A percentile compares a stretch with the other conserved stretches of the same genome.
Evolutionary conservation across 2,797 vertebrate species (phyloP).

Genomic region (Clamator glandarius): DNA sequence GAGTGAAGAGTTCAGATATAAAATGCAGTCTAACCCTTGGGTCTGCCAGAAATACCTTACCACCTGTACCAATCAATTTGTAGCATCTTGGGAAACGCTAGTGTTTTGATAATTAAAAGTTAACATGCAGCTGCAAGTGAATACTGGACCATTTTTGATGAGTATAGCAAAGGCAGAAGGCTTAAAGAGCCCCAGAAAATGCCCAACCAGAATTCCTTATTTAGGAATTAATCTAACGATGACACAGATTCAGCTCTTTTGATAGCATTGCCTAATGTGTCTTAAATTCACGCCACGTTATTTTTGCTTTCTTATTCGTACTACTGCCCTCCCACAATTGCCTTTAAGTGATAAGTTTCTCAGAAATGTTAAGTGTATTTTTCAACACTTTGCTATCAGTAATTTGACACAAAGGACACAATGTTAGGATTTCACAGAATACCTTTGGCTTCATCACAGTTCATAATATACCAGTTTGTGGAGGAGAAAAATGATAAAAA

Average conservation of each 20-base stretch:
- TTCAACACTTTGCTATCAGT: not conserved
- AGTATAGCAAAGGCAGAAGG: not conserved
- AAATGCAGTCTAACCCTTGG: not conserved
- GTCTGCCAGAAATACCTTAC: not conserved
- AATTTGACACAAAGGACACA: conserved; percentile 17
- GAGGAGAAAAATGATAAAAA: conserved; percentile 50
- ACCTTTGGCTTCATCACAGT: conserved; percentile 49
- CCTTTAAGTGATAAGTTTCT: not conserved
- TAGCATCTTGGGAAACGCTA: not conserved
- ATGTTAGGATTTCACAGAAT: not conserved
- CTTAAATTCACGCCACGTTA: not conserved
- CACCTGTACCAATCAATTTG: not conserved
- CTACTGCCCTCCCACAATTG: not conserved
- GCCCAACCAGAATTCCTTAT: not conserved
- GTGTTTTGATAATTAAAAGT: conserved; percentile 16
- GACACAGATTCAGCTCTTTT: not conserved
- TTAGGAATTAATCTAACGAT: not conserved
- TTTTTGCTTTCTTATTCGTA: conserved; percentile 18
- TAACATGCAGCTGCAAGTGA: not conserved
- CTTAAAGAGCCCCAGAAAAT: conserved; percentile 1
- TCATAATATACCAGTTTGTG: not conserved
- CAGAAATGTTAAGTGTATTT: conserved; percentile 13
- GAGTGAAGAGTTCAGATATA: not conserved
- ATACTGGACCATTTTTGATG: not conserved
- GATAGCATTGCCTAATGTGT: not conserved